A percentile compares a stretch with the other conserved stretches of the same genome.
Conservation (phyloP, 2,113 vertebrate genomes). For the Drymodes brunneopygia region DNA sequence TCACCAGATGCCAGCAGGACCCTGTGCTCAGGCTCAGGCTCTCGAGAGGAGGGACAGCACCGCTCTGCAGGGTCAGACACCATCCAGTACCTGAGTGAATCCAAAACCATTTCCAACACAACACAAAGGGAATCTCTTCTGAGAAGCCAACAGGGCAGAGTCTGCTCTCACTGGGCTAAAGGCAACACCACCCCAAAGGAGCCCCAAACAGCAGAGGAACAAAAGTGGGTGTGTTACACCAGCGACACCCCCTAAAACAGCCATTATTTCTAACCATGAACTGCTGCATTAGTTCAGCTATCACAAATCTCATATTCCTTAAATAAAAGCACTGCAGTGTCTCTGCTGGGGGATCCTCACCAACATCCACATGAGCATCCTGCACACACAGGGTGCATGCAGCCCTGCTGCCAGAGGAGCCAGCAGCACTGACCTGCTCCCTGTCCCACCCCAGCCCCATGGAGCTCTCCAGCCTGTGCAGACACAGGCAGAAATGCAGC, state of each 20-base stretch:
- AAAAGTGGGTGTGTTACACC: neutral
- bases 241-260: neutral
- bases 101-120: neutral
- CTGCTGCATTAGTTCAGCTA: neutral
- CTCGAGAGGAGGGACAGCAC: neutral
- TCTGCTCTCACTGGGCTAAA: neutral
- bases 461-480: neutral
- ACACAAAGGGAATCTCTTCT: fast-evolving
- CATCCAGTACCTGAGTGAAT: neutral
- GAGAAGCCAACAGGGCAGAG: neutral
- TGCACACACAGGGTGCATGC: neutral
- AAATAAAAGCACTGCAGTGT: neutral
- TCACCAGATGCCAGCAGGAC: neutral
- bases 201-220: neutral
- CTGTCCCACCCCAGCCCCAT: fast-evolving
- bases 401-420: neutral
- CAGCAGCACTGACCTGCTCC: neutral
- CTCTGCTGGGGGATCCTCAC: neutral
- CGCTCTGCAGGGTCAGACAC: neutral
- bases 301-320: neutral
- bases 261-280: neutral
- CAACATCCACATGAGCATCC: neutral
- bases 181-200: neutral
- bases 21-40: neutral
- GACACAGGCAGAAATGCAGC: neutral